These are phyloP conservation scores for Sinosuthora webbiana DNA, from an alignment of 2,113 vertebrate species.

Conservation along the genomic window DNA sequence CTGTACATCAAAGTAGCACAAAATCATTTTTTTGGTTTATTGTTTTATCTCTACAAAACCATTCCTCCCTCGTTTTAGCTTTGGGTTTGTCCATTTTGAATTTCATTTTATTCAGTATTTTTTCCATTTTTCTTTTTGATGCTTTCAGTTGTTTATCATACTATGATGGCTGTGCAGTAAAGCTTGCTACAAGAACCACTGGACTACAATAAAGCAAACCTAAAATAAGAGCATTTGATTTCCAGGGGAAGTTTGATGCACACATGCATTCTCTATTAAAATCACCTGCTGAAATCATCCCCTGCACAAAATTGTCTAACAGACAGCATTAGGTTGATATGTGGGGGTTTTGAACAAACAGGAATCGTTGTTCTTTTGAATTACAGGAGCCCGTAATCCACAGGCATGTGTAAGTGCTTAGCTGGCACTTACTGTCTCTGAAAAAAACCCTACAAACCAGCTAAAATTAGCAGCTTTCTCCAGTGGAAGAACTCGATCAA, in stretches of 20 bases:
- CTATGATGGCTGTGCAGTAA: neutral
- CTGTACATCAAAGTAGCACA: conserved; percentile 44
- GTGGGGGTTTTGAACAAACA: neutral
- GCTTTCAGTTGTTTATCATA: neutral
- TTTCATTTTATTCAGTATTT: conserved; percentile 12
- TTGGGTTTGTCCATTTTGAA: neutral
- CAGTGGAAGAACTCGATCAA: neutral
- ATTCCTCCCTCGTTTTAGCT: neutral
- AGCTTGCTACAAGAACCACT: neutral
- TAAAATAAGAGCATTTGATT: neutral
- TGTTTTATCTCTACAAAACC: conserved; percentile 49
- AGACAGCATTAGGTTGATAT: neutral
- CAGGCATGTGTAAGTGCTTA: neutral
- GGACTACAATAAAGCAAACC: neutral
- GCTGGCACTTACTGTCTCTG: neutral
- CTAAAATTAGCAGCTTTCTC: neutral
- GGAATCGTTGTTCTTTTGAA: neutral
- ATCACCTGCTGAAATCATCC: neutral
- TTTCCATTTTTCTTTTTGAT: conserved; percentile 28
- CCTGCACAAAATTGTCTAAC: neutral
- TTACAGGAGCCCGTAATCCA: neutral
- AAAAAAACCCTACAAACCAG: neutral
- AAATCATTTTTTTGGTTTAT: conserved; percentile 54
- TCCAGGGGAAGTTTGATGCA: neutral
- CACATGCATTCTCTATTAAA: neutral